Evolutionary conservation across 2,797 vertebrate species (phyloP).

Genomic region (Artibeus jamaicensis): DNA sequence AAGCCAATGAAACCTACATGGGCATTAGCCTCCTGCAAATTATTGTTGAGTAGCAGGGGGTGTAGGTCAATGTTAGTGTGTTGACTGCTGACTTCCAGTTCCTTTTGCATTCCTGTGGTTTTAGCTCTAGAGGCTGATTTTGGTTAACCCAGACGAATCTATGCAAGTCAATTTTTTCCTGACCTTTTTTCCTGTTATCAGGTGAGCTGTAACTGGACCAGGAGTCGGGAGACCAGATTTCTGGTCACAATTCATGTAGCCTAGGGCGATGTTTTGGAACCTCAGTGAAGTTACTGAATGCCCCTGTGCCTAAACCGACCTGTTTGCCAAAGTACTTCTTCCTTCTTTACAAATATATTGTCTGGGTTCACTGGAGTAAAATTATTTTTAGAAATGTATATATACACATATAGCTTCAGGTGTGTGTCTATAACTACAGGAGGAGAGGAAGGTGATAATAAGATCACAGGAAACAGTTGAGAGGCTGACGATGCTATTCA

Average conservation of each 20-base stretch:
- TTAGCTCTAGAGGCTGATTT: not conserved
- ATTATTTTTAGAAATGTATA: not conserved
- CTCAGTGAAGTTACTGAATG: not conserved
- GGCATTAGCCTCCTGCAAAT: not conserved
- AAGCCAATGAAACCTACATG: not conserved
- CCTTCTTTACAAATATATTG: not conserved
- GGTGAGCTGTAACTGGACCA: not conserved
- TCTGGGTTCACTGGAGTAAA: not conserved
- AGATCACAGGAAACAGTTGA: not conserved
- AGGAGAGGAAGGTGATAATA: not conserved
- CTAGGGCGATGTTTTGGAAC: not conserved
- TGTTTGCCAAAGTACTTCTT: not conserved
- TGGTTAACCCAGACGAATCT: not conserved
- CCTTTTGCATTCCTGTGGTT: not conserved
- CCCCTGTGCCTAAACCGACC: not conserved
- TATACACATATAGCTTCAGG: not conserved
- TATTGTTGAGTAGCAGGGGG: not conserved
- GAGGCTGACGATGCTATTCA: not conserved
- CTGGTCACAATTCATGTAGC: not conserved
- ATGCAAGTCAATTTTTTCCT: not conserved
- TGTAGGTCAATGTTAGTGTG: not conserved
- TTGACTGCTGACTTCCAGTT: constrained; percentile 18
- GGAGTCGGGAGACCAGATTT: not conserved
- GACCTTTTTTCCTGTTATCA: not conserved
- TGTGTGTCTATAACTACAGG: not conserved